Evolutionary conservation across 2,113 vertebrate species (phyloP).

Genomic region (Cottus gobio): DNA sequence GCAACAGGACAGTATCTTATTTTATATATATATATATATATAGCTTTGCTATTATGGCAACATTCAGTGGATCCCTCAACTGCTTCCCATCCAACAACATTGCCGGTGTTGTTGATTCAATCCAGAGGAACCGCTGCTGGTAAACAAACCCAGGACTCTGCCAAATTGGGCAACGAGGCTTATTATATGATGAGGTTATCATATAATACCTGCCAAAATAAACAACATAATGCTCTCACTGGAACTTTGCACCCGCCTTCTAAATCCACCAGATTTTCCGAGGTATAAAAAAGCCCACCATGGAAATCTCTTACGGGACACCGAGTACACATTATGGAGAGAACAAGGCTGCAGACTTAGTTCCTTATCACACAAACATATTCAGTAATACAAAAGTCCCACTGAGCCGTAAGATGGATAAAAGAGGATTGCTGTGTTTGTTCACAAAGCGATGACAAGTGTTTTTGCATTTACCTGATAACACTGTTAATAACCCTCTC

Average conservation of each 20-base stretch:
- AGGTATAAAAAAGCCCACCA: neutral
- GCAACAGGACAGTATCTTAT: neutral
- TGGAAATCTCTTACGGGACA: slow-evolving; percentile 20
- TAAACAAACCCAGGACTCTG: neutral
- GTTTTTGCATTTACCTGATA: slow-evolving; percentile 79
- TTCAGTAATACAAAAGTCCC: slow-evolving; percentile 47
- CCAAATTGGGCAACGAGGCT: neutral
- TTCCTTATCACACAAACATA: slow-evolving; percentile 66
- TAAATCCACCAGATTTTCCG: slow-evolving; percentile 12
- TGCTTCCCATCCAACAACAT: neutral
- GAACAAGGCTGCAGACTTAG: slow-evolving; percentile 44
- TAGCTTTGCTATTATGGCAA: neutral
- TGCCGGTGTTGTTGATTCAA: neutral
- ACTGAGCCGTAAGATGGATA: slow-evolving; percentile 60
- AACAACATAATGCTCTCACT: neutral
- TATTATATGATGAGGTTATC: slow-evolving; percentile 3
- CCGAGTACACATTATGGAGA: slow-evolving; percentile 34
- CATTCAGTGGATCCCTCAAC: neutral
- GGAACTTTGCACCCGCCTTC: neutral
- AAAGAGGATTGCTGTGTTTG: slow-evolving; percentile 65
- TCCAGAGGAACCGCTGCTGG: neutral
- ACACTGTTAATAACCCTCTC: slow-evolving; percentile 70
- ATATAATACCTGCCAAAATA: neutral
- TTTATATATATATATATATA: neutral
- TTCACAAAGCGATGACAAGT: slow-evolving; percentile 66